A percentile compares a stretch with the other conserved stretches of the same genome.
Conservation (phyloP, 1,140 invertebrate species). For the Zelostemma sp. region DNA sequence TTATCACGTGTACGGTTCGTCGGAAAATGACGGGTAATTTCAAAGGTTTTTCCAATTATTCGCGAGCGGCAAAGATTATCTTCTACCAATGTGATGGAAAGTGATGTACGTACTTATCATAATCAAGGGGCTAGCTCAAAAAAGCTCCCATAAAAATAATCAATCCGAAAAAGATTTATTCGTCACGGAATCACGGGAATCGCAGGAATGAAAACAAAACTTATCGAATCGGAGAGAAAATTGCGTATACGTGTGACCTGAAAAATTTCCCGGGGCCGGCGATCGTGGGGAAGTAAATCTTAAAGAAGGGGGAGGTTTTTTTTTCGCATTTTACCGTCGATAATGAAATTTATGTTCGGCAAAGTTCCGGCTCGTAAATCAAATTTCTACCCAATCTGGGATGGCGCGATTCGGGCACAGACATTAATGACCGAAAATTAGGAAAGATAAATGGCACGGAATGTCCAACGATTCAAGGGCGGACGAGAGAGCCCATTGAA, state of each 20-base stretch:
- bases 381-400: conserved; percentile 21
- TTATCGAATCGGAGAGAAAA: background rate
- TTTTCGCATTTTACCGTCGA: background rate
- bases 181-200: too few relatives aligned
- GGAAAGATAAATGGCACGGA: conserved; percentile 44
- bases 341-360: conserved; percentile 17
- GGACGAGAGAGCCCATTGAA: conserved; percentile 47
- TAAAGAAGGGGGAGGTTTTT: conserved; percentile 3
- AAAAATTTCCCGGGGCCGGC: background rate
- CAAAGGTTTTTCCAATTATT: too few relatives aligned
- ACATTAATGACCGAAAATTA: conserved; percentile 55
- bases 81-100: too few relatives aligned
- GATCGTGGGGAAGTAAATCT: background rate
- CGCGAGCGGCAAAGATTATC: too few relatives aligned
- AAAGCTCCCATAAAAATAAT: too few relatives aligned
- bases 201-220: background rate
- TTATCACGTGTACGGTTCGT: too few relatives aligned
- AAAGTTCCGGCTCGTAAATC: conserved; percentile 38
- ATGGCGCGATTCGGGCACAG: conserved; percentile 4
- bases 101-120: too few relatives aligned
- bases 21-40: too few relatives aligned
- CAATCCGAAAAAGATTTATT: too few relatives aligned
- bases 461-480: conserved; percentile 34
- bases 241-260: too few relatives aligned
- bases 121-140: too few relatives aligned